Conservation (phyloP, 2,888 invertebrate genomes). For the Trissolcus japonicus region DNA sequence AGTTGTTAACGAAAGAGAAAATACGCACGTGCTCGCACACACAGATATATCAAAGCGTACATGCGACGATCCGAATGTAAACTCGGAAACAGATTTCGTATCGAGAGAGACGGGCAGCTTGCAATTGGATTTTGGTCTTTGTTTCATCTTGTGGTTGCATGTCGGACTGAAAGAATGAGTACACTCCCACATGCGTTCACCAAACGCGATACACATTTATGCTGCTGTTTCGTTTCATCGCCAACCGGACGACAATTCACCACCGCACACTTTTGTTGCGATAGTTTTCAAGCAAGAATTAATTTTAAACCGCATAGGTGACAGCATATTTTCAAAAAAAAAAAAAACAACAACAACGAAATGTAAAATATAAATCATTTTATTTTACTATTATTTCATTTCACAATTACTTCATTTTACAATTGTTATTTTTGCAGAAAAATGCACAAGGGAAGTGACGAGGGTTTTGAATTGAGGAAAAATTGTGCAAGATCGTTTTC, state of each 20-base stretch:
- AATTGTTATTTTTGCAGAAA: too few species aligned
- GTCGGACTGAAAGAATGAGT: conserved; percentile 57
- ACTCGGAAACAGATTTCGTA: conserved; percentile 38
- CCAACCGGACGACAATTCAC: conserved; percentile 14
- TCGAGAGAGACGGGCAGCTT: conserved; percentile 35
- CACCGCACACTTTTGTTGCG: conserved; percentile 15
- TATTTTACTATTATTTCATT: too few species aligned
- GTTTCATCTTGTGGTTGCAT: conserved; percentile 47
- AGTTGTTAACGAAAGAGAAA: conserved; percentile 68
- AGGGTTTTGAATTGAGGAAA: neutral
- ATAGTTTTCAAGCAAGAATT: neutral
- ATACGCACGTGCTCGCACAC: conserved; percentile 61
- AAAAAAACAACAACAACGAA: neutral
- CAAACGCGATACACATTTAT: conserved; percentile 43
- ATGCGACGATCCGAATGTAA: conserved; percentile 40
- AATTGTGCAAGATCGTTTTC: neutral
- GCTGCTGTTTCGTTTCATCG: conserved; percentile 18
- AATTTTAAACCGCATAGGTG: conserved; percentile 8
- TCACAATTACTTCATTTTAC: too few species aligned
- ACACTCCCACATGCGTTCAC: conserved; percentile 59
- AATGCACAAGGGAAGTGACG: neutral
- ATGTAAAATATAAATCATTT: neutral
- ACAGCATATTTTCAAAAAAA: conserved; percentile 6
- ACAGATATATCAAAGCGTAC: conserved; percentile 16
- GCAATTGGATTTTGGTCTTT: conserved; percentile 57